These are phyloP conservation scores for Asteroscopus sphinx DNA, from an alignment of 2,888 invertebrate genomes.

Conservation along the genomic window DNA sequence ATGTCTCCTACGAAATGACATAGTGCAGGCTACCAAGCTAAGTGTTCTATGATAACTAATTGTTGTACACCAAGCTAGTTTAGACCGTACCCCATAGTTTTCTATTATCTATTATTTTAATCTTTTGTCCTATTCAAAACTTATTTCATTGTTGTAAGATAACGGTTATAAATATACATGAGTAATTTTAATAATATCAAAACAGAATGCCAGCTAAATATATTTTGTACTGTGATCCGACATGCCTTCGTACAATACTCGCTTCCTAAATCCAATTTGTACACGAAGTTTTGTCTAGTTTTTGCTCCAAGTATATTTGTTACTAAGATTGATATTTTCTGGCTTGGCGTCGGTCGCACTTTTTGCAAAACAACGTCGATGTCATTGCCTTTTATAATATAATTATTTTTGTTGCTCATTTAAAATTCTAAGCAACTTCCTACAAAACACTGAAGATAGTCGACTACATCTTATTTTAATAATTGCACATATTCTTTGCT, in stretches of 20 bases:
- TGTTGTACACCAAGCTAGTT: conserved; percentile 2
- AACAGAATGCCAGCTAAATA: conserved; percentile 9
- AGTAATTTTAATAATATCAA: conserved; percentile 13
- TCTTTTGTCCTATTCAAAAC: conserved; percentile 31
- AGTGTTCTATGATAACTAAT: not conserved
- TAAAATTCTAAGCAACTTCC: conserved; percentile 38
- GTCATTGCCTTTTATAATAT: conserved; percentile 24
- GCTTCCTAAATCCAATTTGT: conserved; percentile 29
- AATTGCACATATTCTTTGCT: conserved; percentile 20
- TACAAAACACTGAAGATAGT: conserved; percentile 18
- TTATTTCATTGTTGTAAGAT: conserved; percentile 44
- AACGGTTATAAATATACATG: conserved; percentile 32
- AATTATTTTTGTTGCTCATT: conserved; percentile 19
- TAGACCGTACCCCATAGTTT: conserved; percentile 6
- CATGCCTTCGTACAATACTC: conserved; percentile 16
- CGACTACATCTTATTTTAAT: conserved; percentile 26
- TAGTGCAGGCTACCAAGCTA: not conserved
- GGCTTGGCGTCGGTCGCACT: conserved; percentile 5
- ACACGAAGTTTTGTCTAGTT: conserved; percentile 15
- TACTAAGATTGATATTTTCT: conserved; percentile 31
- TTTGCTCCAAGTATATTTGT: conserved; percentile 31
- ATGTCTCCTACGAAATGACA: not conserved
- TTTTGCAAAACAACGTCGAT: conserved; percentile 35
- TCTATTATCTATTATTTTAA: conserved; percentile 17
- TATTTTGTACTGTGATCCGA: conserved; percentile 15